Conservation (phyloP, 37 sponge, comb jelly and placozoan species). For the Theonella swinhoei region DNA sequence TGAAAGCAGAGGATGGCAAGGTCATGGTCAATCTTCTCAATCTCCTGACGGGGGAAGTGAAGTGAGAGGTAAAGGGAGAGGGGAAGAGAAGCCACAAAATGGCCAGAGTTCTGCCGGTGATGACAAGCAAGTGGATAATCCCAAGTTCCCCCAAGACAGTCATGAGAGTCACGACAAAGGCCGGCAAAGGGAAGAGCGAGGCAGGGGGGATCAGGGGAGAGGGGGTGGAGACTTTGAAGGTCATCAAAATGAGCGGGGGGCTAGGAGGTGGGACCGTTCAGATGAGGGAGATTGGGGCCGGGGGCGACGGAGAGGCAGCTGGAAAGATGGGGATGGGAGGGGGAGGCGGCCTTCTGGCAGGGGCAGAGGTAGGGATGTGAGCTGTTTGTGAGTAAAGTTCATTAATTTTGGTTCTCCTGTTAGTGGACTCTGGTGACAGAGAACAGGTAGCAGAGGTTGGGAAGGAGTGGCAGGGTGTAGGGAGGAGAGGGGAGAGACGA, state of each 20-base stretch:
- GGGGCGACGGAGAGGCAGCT: neutral
- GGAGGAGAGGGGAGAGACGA: neutral
- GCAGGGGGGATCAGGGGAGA: neutral
- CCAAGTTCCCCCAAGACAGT: neutral
- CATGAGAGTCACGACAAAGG: too few relatives aligned
- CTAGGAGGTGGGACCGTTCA: neutral
- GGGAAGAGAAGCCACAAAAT: neutral
- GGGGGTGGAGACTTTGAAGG: too few relatives aligned
- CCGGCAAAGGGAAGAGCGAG: neutral
- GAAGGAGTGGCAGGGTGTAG: neutral
- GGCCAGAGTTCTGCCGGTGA: too few relatives aligned
- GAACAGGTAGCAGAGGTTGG: too few relatives aligned
- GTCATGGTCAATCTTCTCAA: neutral
- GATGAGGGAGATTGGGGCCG: neutral
- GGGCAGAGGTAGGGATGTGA: neutral
- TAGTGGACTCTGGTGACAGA: neutral
- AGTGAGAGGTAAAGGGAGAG: neutral
- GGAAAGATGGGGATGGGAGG: neutral
- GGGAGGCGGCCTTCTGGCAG: neutral
- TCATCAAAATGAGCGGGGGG: conserved; percentile 2
- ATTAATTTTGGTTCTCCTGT: neutral
- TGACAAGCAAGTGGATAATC: neutral
- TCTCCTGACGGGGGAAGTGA: neutral
- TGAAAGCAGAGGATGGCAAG: neutral
- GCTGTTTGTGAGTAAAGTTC: conserved; percentile 4